phyloP scores from a whole-genome alignment of 2,113 vertebrate genomes.

The Macaca mulatta region DNA sequence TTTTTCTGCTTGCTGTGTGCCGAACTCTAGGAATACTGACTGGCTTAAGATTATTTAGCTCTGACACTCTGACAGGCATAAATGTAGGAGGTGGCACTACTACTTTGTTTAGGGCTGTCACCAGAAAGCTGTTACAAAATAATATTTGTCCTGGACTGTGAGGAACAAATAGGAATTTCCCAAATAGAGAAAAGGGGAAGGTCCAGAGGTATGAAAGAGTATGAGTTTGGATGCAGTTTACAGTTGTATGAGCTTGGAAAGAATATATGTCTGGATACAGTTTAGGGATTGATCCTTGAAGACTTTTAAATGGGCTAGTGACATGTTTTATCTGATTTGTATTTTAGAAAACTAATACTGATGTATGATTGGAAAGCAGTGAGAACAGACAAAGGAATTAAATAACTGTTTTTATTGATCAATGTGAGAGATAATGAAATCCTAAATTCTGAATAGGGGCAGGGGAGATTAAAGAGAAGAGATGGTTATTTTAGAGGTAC shows the following conservation, averaged over 20 bases:
- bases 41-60: not conserved
- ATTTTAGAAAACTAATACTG: slow-evolving; percentile 15
- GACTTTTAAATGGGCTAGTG: not conserved
- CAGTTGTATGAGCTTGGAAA: no score
- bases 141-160: not conserved
- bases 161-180: not conserved
- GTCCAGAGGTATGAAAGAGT: not conserved
- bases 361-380: not conserved
- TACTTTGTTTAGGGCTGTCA: not conserved
- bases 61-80: not conserved
- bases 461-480: not conserved
- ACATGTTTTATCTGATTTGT: not conserved
- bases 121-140: slow-evolving; percentile 7
- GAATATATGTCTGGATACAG: not conserved
- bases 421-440: not conserved
- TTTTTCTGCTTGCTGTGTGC: not conserved
- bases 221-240: not conserved
- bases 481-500: not conserved
- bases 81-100: not conserved
- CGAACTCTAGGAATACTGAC: not conserved
- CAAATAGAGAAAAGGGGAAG: not conserved
- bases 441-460: not conserved
- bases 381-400: not conserved
- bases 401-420: not conserved
- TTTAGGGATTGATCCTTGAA: slow-evolving; percentile 12